Evolutionary conservation across 2,888 invertebrate species (phyloP).

Genomic region (Meliscaeva auricollis): DNA sequence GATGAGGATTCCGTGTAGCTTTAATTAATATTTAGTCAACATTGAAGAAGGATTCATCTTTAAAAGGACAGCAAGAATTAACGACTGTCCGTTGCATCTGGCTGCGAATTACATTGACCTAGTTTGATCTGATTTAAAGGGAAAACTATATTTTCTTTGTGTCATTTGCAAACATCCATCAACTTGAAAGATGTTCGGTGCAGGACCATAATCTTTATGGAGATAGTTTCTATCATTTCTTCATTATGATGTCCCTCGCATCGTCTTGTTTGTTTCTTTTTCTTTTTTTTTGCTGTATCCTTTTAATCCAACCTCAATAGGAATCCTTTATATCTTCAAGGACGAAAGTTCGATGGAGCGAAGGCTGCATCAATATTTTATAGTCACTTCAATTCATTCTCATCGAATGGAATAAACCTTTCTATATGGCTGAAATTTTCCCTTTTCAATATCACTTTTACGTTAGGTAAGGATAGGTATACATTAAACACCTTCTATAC

Average conservation of each 20-base stretch:
- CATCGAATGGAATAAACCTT: conserved; percentile 5
- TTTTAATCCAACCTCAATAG: conserved; percentile 8
- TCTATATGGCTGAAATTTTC: background rate
- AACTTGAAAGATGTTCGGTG: conserved; percentile 28
- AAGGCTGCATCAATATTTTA: conserved; percentile 51
- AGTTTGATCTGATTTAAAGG: conserved; percentile 5
- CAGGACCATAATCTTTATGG: conserved; percentile 10
- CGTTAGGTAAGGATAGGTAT: background rate
- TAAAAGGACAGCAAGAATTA: no score
- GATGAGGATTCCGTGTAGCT: conserved; percentile 4
- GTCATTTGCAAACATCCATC: conserved; percentile 37
- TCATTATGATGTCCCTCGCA: background rate
- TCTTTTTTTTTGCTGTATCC: no score
- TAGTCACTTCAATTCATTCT: conserved; percentile 37
- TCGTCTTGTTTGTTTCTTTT: no score
- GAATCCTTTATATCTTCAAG: conserved; percentile 6
- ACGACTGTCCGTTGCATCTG: background rate
- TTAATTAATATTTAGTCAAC: background rate
- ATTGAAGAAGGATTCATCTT: no score
- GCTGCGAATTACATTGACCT: conserved; percentile 56
- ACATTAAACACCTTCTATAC: background rate
- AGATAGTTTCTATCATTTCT: background rate
- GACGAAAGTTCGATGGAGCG: background rate
- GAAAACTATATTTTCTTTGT: no score
- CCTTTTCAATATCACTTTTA: conserved; percentile 5